Base-by-base conservation (phyloP, 2,113 vertebrate genomes). In the Cyanoramphus novaezelandiae region DNA sequence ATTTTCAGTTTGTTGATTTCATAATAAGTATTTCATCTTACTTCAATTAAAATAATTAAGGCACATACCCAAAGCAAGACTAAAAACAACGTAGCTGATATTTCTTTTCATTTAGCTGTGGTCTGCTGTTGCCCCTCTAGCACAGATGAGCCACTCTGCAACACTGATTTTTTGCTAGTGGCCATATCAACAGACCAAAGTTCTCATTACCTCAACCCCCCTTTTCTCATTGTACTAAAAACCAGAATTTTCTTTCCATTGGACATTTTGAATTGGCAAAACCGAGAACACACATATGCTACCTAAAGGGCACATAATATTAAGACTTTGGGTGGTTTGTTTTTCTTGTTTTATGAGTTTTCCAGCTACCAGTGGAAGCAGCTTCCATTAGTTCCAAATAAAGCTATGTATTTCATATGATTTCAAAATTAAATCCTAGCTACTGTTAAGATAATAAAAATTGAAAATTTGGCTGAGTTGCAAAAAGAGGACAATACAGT, bases 121-220 rank as follows among this genome's bases (percentile, higher is more conserved):
- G 97, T 98, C 96, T 97, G 97, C 94, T 92, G 91, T 93, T 98
- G 97, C 95, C 97, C 97, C 98, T 98, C 98, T 97, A 94, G 94
- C 95, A 92, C 28, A 98, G 92, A 98, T 97, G 97, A 98, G 94
- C 98, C 98, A 98, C 92, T 96, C 97, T 96, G 96, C 96, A 97
- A 97, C 94, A 95, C 86, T 93, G 96, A 95, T 97, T 92, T 97
- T 91, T 96, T 97, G 97, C 97, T 97, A 95, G 96, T 86, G 96
- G 97, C 93, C 97, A 64, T 95, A 98, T 97, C 98, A 98, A 98
- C 57, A 98, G 97, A 97, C 82, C 95, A 85, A 97, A 92, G 92
- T 97, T 97, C 25, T 90, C 75, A 98, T 97, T 98, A 97, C 97
- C 97, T 97, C 97, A 96, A 94, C 97, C 21, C 86, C 93, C 29